phyloP scores from a whole-genome alignment of 2,888 invertebrate species.

The Callyntrura sp. region DNA sequence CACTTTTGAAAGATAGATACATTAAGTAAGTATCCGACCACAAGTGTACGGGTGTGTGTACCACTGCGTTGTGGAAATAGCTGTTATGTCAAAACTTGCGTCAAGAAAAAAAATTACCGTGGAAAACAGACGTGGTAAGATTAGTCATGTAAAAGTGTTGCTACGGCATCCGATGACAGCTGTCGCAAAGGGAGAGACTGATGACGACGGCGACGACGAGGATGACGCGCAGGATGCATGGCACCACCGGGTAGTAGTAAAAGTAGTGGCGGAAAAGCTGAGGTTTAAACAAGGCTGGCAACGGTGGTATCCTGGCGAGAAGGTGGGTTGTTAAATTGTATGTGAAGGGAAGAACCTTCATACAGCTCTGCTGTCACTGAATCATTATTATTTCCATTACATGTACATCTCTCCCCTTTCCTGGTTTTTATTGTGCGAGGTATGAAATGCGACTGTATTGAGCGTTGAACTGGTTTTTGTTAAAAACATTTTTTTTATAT shows the following conservation, averaged over 20 bases:
- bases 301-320: slow-evolving; percentile 8
- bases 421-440: not conserved
- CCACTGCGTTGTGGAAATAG: too few species aligned
- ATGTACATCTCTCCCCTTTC: not conserved
- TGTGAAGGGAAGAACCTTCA: not conserved
- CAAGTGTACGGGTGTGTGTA: too few species aligned
- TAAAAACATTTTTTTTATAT: not conserved
- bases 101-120: too few species aligned
- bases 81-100: too few species aligned
- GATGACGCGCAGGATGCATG: slow-evolving; percentile 2
- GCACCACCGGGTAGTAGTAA: too few species aligned
- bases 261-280: slow-evolving; percentile 10
- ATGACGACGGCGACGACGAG: not conserved
- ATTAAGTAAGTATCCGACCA: too few species aligned
- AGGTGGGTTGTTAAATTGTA: slow-evolving; percentile 8
- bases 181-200: not conserved
- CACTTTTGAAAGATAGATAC: too few species aligned
- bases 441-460: not conserved
- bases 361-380: not conserved
- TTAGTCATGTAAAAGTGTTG: not conserved
- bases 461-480: slow-evolving; percentile 2
- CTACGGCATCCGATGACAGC: slow-evolving; percentile 24
- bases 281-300: not conserved
- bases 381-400: not conserved
- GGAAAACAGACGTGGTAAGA: too few species aligned